Conservation (phyloP, 2,888 invertebrate genomes). For the Abrostola triplasia region DNA sequence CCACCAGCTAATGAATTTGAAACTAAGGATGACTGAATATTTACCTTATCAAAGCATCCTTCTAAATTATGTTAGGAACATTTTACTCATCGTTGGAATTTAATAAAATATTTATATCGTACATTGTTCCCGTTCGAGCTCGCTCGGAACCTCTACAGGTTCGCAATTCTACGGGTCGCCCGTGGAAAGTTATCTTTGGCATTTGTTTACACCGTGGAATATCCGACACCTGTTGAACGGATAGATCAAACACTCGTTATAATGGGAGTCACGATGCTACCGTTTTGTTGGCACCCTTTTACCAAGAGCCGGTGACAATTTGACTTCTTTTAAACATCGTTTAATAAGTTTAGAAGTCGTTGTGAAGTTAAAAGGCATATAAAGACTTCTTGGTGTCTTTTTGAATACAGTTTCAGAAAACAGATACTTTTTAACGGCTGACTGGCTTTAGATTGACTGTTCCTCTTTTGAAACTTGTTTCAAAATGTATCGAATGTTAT, state of each 20-base stretch:
- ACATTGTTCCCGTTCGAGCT: not conserved
- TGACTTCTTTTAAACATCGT: constrained; percentile 41
- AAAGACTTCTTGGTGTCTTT: constrained; percentile 15
- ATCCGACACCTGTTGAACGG: constrained; percentile 67
- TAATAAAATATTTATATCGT: not conserved
- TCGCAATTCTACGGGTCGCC: not conserved
- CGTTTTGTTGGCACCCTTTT: constrained; percentile 46
- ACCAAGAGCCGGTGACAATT: constrained; percentile 27
- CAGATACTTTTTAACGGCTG: too few relatives aligned
- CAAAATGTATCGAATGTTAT: too few relatives aligned
- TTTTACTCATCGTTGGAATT: not conserved
- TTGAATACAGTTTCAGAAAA: not conserved
- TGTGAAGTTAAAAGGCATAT: constrained; percentile 6
- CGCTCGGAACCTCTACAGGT: not conserved
- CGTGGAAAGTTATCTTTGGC: constrained; percentile 60
- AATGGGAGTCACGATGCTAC: constrained; percentile 40
- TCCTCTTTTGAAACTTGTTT: too few relatives aligned
- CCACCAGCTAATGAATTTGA: too few relatives aligned
- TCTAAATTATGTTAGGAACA: too few relatives aligned
- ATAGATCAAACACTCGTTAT: constrained; percentile 70
- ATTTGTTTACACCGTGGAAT: constrained; percentile 66
- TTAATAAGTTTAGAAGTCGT: constrained; percentile 30
- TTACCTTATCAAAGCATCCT: too few relatives aligned
- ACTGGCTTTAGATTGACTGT: too few relatives aligned
- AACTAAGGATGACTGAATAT: too few relatives aligned